Base-by-base conservation (phyloP, 2,888 invertebrate genomes). In the Mesorhabditis spiculigera region DNA sequence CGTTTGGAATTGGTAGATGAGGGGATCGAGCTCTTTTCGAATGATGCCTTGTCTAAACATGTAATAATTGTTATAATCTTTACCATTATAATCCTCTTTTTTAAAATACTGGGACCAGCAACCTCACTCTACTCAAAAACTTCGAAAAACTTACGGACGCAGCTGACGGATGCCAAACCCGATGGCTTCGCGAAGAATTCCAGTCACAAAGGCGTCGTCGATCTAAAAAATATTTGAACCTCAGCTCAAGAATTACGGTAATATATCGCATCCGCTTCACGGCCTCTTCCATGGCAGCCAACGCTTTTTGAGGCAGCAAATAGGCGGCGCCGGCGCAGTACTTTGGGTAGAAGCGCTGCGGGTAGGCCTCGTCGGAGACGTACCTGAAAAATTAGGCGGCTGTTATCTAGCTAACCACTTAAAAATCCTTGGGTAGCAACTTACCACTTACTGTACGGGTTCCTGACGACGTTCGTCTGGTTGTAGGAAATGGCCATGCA, bases 391-490 rank as follows among this genome's bases (percentile, higher is more conserved):
- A 28, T 28, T 28, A 28, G 28, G 3, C 28, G 3, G 28, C 28
- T 28, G 28, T 28, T 28, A 28, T 28, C 28, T 28, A 28, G 1
- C 28, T 28, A 1, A 28, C 28, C 58, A 50, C n/a, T 50, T 50
- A n/a, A 13, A n/a, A 50, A 13, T 50, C 3, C 8, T n/a, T 50
- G 8, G 58, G 58, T 13, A n/a, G 2, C 3, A 10, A 50, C 58
- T 50, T n/a, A 50, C 58, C 58, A 50, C n/a, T 50, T 50, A n/a
- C 58, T 50, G n/a, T 50, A 50, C 58, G 58, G 58, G n/a, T 50
- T 50, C n/a, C 58, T 50, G 58, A 50, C 58, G 58, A 50, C 58
- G 58, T 13, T 10, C 1, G 58, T 50, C n/a, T 50, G 58, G n/a
- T 50, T 50, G n/a, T 50, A 50, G 2, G 58, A 50, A 3, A 50